Evolutionary conservation across 1,140 invertebrate species (phyloP).

Genomic region (Aphis gossypii): DNA sequence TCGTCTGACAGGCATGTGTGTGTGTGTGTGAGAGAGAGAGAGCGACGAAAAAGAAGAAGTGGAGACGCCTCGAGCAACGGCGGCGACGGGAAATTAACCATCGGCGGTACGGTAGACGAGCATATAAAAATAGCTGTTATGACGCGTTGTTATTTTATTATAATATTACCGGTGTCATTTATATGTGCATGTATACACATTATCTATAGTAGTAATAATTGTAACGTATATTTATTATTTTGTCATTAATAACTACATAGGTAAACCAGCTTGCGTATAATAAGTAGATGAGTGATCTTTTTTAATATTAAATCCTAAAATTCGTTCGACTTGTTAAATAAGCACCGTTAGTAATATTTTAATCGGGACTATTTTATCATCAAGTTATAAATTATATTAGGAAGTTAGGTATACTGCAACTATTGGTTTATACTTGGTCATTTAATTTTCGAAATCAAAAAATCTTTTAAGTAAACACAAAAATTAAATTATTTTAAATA

Average conservation of each 20-base stretch:
- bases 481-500: too few species aligned
- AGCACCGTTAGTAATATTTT: neutral
- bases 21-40: neutral
- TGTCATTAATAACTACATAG: neutral
- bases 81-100: constrained; percentile 40
- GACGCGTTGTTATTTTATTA: constrained; percentile 27
- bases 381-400: neutral
- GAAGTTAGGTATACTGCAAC: too few species aligned
- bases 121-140: constrained; percentile 48
- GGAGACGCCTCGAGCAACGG: neutral
- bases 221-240: neutral
- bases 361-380: neutral
- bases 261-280: neutral
- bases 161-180: neutral
- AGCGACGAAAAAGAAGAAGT: neutral
- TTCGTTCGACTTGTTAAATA: neutral
- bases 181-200: neutral
- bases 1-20: neutral
- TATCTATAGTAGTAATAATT: neutral
- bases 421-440: too few species aligned
- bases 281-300: neutral
- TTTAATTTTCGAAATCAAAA: too few species aligned
- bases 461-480: too few species aligned
- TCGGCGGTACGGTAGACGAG: constrained; percentile 6
- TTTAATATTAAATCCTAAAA: too few species aligned